Evolutionary conservation across 2,888 invertebrate species (phyloP).

Genomic region (Zhengitettix transpicula): DNA sequence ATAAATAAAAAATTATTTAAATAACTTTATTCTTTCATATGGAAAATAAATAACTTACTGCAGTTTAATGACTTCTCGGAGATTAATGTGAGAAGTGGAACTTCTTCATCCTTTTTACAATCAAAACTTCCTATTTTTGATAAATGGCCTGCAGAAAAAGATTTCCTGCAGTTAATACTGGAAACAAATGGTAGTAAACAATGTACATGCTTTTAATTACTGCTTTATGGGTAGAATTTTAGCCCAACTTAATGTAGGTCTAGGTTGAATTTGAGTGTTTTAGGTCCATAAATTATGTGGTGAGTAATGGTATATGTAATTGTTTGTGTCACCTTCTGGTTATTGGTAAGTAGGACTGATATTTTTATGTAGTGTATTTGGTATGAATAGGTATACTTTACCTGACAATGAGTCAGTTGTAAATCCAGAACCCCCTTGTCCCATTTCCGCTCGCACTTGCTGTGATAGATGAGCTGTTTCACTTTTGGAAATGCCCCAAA

Average conservation of each 20-base stretch:
- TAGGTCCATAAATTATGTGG: too few relatives aligned
- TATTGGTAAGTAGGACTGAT: too few relatives aligned
- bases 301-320: too few relatives aligned
- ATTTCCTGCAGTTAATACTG: too few relatives aligned
- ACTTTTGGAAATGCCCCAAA: conserved; percentile 13
- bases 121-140: conserved; percentile 20
- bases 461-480: conserved; percentile 12
- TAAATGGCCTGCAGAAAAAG: conserved; percentile 11
- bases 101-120: conserved; percentile 18
- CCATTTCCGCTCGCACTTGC: conserved; percentile 12
- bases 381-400: background rate
- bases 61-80: conserved; percentile 24
- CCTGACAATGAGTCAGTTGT: conserved; percentile 10
- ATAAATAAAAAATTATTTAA: background rate
- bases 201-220: too few relatives aligned
- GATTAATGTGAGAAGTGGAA: conserved; percentile 28
- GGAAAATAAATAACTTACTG: conserved; percentile 20
- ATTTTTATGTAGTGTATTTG: background rate
- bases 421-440: conserved; percentile 3
- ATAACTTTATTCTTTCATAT: background rate
- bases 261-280: too few relatives aligned
- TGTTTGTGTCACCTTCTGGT: too few relatives aligned
- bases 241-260: too few relatives aligned
- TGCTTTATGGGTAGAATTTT: too few relatives aligned
- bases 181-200: too few relatives aligned